Base-by-base conservation (phyloP, 2,797 vertebrate species). In the Chaetophractus vellerosus region DNA sequence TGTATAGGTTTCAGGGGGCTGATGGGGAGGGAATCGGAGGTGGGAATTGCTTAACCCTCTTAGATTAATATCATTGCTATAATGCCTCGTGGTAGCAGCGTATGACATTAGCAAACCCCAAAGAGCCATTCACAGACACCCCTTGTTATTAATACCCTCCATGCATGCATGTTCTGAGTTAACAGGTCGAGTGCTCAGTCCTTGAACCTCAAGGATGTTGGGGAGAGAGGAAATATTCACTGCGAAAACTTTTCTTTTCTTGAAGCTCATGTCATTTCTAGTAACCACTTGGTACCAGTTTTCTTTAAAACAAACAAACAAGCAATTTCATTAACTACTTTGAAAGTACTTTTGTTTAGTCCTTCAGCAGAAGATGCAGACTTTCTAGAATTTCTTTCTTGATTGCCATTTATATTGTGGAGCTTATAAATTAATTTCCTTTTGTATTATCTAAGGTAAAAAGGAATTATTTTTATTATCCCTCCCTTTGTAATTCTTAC, bases 171-270 rank as follows among this genome's bases (percentile, higher is more conserved):
- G 26, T n/a, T 88, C 52, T 87, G 24, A 89, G 72, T 59, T 61
- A 24, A 81, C 94, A 83, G 26, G 81, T 71, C 31, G 74, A 59
- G 41, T 78, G 72, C n/a, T 93, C 63, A 41, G 3, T 71, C 28
- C 23, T 88, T 94, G 91, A 28, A 84, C n/a, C 11, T 94, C 86
- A 76, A 75, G 23, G 23, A 74, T 91, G 6, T 31, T 48, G 71
- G 63, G 57, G 57, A 84, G 55, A 91, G 12, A 93, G n/a, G 57
- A 92, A 92, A 76, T 94, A 84, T n/a, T 86, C 28, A 96, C n/a
- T 31, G 59, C 81, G 45, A 80, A 78, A 75, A 10, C 21, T 50
- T 83, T 68, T 93, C 38, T 78, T 93, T 92, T 81, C 68, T 76
- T 89, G 19, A 93, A 79, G 19, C 66, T 48, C 19, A n/a, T 90